Base-by-base conservation (phyloP, 2,888 invertebrate species). In the Pheosia tremula region DNA sequence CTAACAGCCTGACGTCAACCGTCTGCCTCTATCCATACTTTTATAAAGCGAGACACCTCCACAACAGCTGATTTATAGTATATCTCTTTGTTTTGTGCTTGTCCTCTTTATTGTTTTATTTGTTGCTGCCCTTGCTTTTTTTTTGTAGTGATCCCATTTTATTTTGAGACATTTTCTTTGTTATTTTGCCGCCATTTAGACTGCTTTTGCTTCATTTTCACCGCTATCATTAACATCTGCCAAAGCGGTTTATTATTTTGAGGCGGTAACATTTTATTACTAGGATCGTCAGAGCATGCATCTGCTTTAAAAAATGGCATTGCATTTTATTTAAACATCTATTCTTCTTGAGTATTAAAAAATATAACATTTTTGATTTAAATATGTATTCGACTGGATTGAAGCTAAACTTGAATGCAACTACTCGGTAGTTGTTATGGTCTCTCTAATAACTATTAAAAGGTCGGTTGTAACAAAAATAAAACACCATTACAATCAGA, bases 1-100 rank as follows among this genome's bases (percentile, higher is more conserved):
- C 87, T 89, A 90, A 90, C 87, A 85, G 82, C 80, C 81, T 72
- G 70, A 76, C 80, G 84, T 87, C 86, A 81, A 79, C 75, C 82
- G 81, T 82, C 79, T 83, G 80, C 75, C 74, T 72, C 80, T 81
- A 82, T 82, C 79, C 80, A 81, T 82, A 80, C 79, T 78, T 81
- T 79, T 79, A 77, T 74, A 79, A 82, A 80, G 69, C 72, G 74
- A 75, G 78, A 82, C 81, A 81, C 80, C 82, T 82, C 82, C 80
- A 83, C 82, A 83, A 78, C 83, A 82, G 76, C 83, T 87, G 85
- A 87, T 88, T 87, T 87, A 87, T 87, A 67, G 79, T 80, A 79
- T 79, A 74, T 80, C 73, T 74, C 78, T 80, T 83, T 84, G 81
- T 84, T 82, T 83, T 81, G 77, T 81, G 73, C 80, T 82, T 81